Percentiles rank a stretch among this genome's conserved stretches.
These are phyloP conservation scores for Allobates femoralis DNA, from an alignment of 2,797 vertebrate genomes.

Conservation along the genomic window DNA sequence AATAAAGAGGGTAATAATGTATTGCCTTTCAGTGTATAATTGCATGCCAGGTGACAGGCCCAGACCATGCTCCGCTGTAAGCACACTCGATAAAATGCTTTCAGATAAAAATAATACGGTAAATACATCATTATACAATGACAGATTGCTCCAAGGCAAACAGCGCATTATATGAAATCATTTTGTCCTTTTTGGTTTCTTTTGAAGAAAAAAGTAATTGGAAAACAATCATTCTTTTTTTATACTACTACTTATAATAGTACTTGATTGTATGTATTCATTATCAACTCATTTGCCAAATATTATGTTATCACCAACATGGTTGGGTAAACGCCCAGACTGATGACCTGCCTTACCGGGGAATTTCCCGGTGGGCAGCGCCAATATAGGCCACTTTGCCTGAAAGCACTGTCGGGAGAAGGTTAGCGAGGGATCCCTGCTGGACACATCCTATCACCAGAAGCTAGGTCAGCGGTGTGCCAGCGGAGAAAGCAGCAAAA, in stretches of 20 bases:
- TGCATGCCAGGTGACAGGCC: constrained; percentile 21
- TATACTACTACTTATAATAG: not conserved
- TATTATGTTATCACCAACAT: not conserved
- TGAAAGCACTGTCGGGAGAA: too few species aligned
- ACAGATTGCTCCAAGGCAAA: constrained; percentile 3
- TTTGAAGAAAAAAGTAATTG: constrained; percentile 1
- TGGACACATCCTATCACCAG: too few species aligned
- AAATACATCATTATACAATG: constrained; percentile 19
- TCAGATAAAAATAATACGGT: constrained; percentile 26
- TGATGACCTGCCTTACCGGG: too few species aligned
- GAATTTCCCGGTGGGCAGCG: too few species aligned
- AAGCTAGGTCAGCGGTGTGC: too few species aligned
- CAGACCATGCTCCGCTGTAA: not conserved
- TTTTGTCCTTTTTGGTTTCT: not conserved
- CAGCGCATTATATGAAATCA: not conserved
- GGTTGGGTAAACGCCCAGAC: not conserved
- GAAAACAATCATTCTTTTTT: not conserved
- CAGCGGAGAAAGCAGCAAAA: too few species aligned
- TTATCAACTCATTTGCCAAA: not conserved
- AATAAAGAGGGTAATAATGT: constrained; percentile 1
- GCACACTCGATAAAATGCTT: constrained; percentile 22
- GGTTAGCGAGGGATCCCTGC: too few species aligned
- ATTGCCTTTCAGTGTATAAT: not conserved
- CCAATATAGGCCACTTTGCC: too few species aligned
- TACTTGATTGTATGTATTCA: not conserved